phyloP scores from a whole-genome alignment of 2,113 vertebrate genomes.

The Cyprinodon tularosa region DNA sequence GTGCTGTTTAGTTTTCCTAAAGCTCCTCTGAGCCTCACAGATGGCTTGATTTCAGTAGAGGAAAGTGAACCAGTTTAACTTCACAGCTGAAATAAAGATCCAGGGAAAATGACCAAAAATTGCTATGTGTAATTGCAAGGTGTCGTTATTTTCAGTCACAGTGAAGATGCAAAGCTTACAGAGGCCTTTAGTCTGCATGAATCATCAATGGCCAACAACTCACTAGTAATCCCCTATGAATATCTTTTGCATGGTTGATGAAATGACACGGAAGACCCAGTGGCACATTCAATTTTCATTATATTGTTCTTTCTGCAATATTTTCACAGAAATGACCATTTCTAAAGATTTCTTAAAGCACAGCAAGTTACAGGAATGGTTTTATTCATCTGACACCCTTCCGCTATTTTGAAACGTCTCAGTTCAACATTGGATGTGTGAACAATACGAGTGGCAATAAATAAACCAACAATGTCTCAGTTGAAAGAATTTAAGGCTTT shows the following conservation, averaged over 20 bases:
- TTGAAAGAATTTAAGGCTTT: background rate
- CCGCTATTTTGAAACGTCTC: background rate
- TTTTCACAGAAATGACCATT: no score
- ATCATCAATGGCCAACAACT: background rate
- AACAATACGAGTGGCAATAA: background rate
- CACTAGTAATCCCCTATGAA: background rate
- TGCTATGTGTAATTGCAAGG: background rate
- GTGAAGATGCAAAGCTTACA: background rate
- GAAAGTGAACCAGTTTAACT: conserved; percentile 11
- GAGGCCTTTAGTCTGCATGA: background rate
- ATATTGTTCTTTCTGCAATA: background rate
- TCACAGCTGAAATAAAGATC: conserved; percentile 6
- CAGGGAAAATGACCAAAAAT: conserved; percentile 2
- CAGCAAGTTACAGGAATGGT: background rate
- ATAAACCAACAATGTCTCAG: background rate
- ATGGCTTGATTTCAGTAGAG: conserved; percentile 32
- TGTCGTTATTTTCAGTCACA: background rate
- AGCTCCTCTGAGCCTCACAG: conserved; percentile 12
- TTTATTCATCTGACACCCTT: background rate
- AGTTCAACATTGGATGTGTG: background rate
- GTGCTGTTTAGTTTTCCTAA: background rate
- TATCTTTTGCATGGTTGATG: background rate
- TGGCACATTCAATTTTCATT: background rate
- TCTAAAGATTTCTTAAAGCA: no score
- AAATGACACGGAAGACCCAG: background rate